Conservation (phyloP, 2,797 vertebrate species). For the Heterohyrax brucei region DNA sequence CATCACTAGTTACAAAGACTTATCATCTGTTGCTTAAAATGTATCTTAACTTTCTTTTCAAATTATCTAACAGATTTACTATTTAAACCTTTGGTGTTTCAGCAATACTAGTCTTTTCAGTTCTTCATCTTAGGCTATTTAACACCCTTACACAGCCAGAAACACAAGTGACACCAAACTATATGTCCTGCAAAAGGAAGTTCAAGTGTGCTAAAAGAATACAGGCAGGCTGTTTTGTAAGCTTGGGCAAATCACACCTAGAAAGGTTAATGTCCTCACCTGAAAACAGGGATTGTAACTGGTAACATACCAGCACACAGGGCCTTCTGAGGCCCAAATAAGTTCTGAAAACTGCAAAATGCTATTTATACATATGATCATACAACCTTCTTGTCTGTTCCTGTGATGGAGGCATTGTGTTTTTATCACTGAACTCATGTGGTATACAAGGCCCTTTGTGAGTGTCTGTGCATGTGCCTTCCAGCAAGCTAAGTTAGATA, state of each 20-base stretch:
- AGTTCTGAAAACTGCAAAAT: slow-evolving; percentile 63
- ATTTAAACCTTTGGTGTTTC: background rate
- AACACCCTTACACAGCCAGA: background rate
- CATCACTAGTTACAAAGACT: slow-evolving; percentile 40
- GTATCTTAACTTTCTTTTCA: slow-evolving; percentile 12
- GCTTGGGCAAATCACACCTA: slow-evolving; percentile 30
- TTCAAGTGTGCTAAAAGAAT: slow-evolving; percentile 25
- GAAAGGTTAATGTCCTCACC: background rate
- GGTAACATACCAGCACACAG: background rate
- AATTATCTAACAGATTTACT: slow-evolving; percentile 16
- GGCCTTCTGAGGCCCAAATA: background rate
- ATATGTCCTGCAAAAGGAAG: slow-evolving; percentile 45
- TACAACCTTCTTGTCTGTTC: slow-evolving; percentile 5
- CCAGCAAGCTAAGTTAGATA: slow-evolving; percentile 14
- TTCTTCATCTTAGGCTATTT: slow-evolving; percentile 33
- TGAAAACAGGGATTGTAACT: slow-evolving; percentile 6
- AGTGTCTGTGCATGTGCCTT: background rate
- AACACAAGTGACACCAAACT: slow-evolving; percentile 47
- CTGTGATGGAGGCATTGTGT: background rate
- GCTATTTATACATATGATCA: background rate
- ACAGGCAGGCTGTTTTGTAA: slow-evolving; percentile 8
- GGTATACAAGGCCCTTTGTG: background rate
- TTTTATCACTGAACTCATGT: slow-evolving; percentile 49
- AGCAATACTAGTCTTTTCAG: background rate
- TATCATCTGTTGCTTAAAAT: slow-evolving; percentile 48